Conservation (phyloP, 1,140 invertebrate genomes). For the Drosophila bipectinata region DNA sequence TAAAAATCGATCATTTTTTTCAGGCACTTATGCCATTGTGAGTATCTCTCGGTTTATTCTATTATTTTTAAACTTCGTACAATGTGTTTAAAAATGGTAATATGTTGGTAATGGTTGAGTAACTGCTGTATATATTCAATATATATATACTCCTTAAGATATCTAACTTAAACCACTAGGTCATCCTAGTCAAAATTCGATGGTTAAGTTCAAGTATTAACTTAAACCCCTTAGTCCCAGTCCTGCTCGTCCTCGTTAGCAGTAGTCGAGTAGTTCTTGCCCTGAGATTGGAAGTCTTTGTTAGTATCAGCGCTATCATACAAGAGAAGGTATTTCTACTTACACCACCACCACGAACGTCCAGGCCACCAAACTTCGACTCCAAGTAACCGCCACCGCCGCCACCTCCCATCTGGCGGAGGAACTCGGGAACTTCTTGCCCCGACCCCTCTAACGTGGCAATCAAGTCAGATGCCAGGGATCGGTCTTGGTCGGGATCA, state of each 20-base stretch:
- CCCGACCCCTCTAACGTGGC: conserved; percentile 89
- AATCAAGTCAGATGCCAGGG: conserved; percentile 87
- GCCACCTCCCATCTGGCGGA: conserved; percentile 84
- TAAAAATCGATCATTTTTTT: too few species aligned
- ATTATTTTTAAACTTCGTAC: neutral
- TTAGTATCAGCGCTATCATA: neutral
- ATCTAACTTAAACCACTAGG: neutral
- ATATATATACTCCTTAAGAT: neutral
- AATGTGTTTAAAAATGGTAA: neutral
- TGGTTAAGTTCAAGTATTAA: neutral
- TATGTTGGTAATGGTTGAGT: neutral
- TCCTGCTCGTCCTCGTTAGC: conserved; percentile 37
- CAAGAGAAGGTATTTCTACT: conserved; percentile 6
- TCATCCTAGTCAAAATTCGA: neutral
- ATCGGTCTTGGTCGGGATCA: conserved; percentile 87
- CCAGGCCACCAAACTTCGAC: conserved; percentile 85
- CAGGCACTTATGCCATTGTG: too few species aligned
- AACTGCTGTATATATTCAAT: neutral
- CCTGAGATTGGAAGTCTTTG: conserved; percentile 10
- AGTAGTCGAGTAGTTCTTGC: neutral
- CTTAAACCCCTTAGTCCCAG: conserved; percentile 44
- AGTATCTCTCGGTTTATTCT: neutral
- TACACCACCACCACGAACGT: conserved; percentile 84
- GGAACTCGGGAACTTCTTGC: conserved; percentile 88
- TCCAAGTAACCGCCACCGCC: conserved; percentile 28